Evolutionary conservation across 2,113 vertebrate genomes (phyloP).

Genomic region (Notothenia coriiceps): DNA sequence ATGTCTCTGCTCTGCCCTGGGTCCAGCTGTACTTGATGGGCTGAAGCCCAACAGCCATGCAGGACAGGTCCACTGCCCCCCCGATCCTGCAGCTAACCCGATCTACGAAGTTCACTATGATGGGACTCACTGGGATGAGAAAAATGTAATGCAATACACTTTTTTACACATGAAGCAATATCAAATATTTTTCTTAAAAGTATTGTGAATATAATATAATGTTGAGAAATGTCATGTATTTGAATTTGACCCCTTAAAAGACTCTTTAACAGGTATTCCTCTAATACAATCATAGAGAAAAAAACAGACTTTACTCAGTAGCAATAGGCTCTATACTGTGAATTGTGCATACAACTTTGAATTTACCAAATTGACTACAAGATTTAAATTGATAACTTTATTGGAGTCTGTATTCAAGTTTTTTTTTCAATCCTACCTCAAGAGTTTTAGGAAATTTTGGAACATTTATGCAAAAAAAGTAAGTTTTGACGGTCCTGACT

Average conservation of each 20-base stretch:
- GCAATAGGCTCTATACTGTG: background rate
- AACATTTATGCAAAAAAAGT: background rate
- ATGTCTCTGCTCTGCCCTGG: constrained; percentile 31
- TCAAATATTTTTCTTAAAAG: background rate
- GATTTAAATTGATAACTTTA: background rate
- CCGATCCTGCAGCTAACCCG: constrained; percentile 70
- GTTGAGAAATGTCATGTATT: background rate
- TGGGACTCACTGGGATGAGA: constrained; percentile 75
- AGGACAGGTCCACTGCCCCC: constrained; percentile 71
- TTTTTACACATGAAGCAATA: background rate
- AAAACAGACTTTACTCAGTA: background rate
- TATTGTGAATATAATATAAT: background rate
- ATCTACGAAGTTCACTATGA: constrained; percentile 72
- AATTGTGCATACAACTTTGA: background rate
- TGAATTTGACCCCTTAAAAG: background rate
- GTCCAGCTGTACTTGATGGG: constrained; percentile 83
- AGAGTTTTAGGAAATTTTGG: background rate
- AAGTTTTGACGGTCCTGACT: background rate
- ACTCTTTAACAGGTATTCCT: background rate
- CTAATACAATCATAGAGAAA: background rate
- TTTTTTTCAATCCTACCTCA: background rate
- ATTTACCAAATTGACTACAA: too few species aligned
- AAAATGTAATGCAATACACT: background rate
- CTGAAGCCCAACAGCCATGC: constrained; percentile 78
- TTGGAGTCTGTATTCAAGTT: background rate